Evolutionary conservation across 2,888 invertebrate genomes (phyloP), one percentile per base, ranked within the genome.

Genomic region (Crepidodera aurea): DNA sequence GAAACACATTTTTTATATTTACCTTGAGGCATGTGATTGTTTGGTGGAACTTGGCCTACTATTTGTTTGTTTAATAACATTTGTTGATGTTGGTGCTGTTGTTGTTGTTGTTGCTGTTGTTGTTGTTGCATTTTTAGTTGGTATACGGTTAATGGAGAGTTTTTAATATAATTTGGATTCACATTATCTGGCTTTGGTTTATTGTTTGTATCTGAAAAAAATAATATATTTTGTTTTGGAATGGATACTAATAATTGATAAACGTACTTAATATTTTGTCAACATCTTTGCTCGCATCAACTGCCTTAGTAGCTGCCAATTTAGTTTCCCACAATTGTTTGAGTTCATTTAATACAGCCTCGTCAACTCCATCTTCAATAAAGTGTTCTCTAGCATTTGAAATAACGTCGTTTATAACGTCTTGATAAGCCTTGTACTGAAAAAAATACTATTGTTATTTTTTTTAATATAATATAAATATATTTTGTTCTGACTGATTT

Each of bases 401-500:
- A 74, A 98, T 94, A 46, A 98, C 98, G 87, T 99, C 98, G 77
- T 96, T 95, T 70, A 99, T 97, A 42, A 99, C 96, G 71, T 93
- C 90, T 78, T 91, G 90, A 83, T 98, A 98, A 61, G 98, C 67
- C 51, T 72, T 72, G 37, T 62, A 69, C 72, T 72, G 56, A 32
- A 68, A 66, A 48, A 59, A 42, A 15, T 37, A 60, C n/a, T n/a
- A n/a, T n/a, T n/a, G n/a, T n/a, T n/a, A n/a, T n/a, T n/a, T n/a
- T n/a, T n/a, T n/a, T n/a, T n/a, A n/a, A n/a, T n/a, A n/a, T n/a
- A n/a, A n/a, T n/a, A n/a, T n/a, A n/a, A n/a, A n/a, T n/a, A n/a
- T n/a, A n/a, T n/a, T n/a, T n/a, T n/a, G n/a, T n/a, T n/a, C n/a
- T n/a, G n/a, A n/a, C n/a, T n/a, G n/a, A n/a, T n/a, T n/a, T n/a